These are phyloP conservation scores for Montipora foliosa DNA, from an alignment of 64 coral and sea anemone genomes.

Conservation along the genomic window DNA sequence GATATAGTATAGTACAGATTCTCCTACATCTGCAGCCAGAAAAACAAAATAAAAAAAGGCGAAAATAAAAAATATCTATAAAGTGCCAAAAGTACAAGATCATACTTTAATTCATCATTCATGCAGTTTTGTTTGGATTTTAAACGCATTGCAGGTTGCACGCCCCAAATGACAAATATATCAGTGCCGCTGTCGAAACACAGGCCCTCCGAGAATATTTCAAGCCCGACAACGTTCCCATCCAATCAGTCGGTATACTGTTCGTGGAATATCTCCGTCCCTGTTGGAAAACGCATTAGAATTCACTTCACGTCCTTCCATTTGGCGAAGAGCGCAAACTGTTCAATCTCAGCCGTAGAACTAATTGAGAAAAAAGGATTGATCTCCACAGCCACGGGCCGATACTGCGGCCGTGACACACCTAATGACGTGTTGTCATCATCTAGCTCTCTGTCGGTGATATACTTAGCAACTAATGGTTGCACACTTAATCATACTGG, in stretches of 20 bases:
- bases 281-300: not conserved
- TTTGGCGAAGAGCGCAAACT: not conserved
- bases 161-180: not conserved
- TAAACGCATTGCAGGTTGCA: not conserved
- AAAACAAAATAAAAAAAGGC: no score
- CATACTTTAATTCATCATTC: no score
- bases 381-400: not conserved
- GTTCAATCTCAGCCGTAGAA: not conserved
- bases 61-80: no score
- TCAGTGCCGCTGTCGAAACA: not conserved
- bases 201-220: not conserved
- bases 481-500: not conserved
- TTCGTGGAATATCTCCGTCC: conserved; percentile 1
- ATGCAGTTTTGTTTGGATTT: no score
- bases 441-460: not conserved
- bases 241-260: conserved; percentile 5
- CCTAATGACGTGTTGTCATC: conserved; percentile 32
- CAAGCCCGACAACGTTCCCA: conserved; percentile 11
- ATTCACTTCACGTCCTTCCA: conserved; percentile 22
- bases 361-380: not conserved
- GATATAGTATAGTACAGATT: no score
- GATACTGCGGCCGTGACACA: not conserved
- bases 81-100: no score
- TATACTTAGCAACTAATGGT: not conserved
- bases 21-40: no score